Evolutionary conservation across 2,113 vertebrate genomes (phyloP).

Genomic region (Campylomormyrus numenius): DNA sequence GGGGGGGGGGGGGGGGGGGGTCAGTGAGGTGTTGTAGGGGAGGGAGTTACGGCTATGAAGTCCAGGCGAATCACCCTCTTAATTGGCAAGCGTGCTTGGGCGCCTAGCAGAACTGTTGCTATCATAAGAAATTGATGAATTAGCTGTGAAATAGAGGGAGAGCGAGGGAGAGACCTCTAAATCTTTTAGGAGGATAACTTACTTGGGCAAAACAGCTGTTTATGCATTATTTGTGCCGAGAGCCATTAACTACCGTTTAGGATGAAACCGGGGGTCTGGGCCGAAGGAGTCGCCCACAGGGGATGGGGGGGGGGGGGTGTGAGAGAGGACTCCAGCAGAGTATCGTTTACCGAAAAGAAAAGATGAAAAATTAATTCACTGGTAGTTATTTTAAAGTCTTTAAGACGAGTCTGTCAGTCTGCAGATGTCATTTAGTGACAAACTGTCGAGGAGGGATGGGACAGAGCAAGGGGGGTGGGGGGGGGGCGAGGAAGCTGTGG

Average conservation of each 20-base stretch:
- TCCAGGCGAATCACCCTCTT: conserved; percentile 56
- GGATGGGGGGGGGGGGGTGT: conserved; percentile 34
- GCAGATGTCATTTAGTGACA: conserved; percentile 51
- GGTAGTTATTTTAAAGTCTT: conserved; percentile 55
- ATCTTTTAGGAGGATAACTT: conserved; percentile 77
- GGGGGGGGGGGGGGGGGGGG: not conserved
- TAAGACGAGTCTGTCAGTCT: conserved; percentile 55
- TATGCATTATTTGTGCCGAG: conserved; percentile 75
- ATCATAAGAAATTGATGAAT: conserved; percentile 80
- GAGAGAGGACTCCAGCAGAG: conserved; percentile 32
- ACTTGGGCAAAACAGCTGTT: conserved; percentile 78
- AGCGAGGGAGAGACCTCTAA: conserved; percentile 57
- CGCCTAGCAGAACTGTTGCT: conserved; percentile 67
- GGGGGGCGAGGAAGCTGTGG: not conserved
- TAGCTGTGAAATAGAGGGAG: conserved; percentile 53
- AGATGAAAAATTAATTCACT: conserved; percentile 65
- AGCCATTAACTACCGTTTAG: conserved; percentile 70
- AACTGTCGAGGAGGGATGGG: conserved; percentile 44
- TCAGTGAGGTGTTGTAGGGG: conserved; percentile 39
- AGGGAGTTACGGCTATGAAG: conserved; percentile 52
- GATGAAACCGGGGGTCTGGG: conserved; percentile 53
- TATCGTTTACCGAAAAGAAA: conserved; percentile 61
- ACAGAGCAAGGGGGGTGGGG: conserved; percentile 4
- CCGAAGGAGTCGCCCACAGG: conserved; percentile 54
- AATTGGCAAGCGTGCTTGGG: conserved; percentile 68